phyloP scores from a whole-genome alignment of 2,113 vertebrate genomes.

The Ciconia stormi region DNA sequence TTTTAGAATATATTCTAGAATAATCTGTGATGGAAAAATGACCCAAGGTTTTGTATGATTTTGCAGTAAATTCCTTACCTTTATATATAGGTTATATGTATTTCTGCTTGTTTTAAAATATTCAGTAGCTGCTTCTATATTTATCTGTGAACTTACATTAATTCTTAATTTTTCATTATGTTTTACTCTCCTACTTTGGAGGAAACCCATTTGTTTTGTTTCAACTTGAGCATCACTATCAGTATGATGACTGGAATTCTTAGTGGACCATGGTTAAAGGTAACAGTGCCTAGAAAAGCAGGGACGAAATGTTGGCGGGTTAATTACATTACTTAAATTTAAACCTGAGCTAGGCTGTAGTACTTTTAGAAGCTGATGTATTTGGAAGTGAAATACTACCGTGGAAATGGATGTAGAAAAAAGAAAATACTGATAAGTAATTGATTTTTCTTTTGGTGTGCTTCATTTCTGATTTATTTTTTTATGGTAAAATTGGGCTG shows the following conservation, averaged over 20 bases:
- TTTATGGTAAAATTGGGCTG: not conserved
- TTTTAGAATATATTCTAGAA: not conserved
- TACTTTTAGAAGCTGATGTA: not conserved
- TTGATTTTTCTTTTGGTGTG: not conserved
- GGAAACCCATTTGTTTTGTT: not conserved
- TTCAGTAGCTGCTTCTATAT: not conserved
- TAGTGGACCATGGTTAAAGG: not conserved
- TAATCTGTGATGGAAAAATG: not conserved
- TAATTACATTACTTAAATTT: not conserved
- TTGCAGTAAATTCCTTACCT: not conserved
- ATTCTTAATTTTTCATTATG: not conserved
- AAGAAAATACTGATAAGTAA: not conserved
- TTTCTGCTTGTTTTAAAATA: not conserved
- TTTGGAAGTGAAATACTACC: not conserved
- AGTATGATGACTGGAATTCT: not conserved
- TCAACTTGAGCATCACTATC: not conserved
- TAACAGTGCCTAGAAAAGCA: not conserved
- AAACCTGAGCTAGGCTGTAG: not conserved
- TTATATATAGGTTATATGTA: not conserved
- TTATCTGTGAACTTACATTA: not conserved
- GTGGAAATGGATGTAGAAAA: not conserved
- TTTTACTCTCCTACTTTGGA: not conserved
- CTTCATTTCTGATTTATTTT: not conserved
- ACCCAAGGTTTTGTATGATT: not conserved
- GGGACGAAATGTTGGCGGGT: not conserved